Base-by-base conservation (phyloP, 92 coral and sea anemone genomes). In the Epizoanthus scotinus region DNA sequence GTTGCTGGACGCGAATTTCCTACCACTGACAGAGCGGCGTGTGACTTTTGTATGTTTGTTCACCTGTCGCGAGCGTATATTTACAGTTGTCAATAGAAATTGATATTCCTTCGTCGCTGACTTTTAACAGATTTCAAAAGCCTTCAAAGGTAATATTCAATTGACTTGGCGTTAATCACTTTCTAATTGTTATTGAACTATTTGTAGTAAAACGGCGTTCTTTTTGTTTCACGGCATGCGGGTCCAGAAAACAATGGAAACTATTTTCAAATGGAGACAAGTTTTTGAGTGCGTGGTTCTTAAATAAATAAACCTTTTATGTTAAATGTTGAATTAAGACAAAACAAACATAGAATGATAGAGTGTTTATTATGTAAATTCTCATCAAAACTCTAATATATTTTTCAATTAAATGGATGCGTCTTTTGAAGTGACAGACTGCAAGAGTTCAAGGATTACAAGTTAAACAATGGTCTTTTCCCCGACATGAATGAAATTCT, bases 181-280 rank as follows among this genome's bases (percentile, higher is more conserved):
- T 75, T 83, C 89, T 91, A 89, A 91, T 86, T 91, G 89, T 81
- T 79, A 78, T 81, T 82, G 86, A 82, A 78, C 90, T 92, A 79
- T 90, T 92, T 81, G 84, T 87, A 83, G 82, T 82, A 86, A 91
- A 89, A 92, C 94, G 90, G 63, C 79, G 62, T 72, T 42, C 78
- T 57, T 75, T 79, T 92, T 92, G 94, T 92, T 86, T 58, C 68
- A 84, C 94, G 91, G 88, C 97, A 89, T 92, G 97, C 92, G 91
- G 94, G 92, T 61, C 49, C 59, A 65, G 65, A 70, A 67, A 78
- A 91, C 94, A 91, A 91, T 64, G 65, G 90, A 75, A 36, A 71
- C 89, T 77, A 85, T 81, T 86, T 89, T 82, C 79, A 88, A 73
- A 83, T 55, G 53, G 88, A 85, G 87, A 91, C 78, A 89, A 91